Evolutionary conservation across 2,113 vertebrate species (phyloP).

Genomic region (Columbina picui): DNA sequence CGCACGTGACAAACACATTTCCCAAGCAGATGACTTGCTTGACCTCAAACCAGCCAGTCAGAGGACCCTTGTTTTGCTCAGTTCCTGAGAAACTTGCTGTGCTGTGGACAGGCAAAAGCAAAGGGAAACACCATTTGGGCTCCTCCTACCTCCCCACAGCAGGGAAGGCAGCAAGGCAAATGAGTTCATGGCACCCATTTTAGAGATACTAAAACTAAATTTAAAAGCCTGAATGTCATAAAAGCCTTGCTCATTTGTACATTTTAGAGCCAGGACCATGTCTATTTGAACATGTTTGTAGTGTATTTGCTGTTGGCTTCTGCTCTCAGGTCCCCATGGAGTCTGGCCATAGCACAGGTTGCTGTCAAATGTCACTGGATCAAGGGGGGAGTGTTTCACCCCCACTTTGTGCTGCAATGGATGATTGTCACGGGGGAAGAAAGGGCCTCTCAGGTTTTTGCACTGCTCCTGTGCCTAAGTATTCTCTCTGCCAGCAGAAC

Average conservation of each 20-base stretch:
- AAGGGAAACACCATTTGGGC: not conserved
- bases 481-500: not conserved
- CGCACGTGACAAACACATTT: not conserved
- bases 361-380: not conserved
- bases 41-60: not conserved
- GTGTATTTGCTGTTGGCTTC: not conserved
- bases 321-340: not conserved
- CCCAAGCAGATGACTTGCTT: not conserved
- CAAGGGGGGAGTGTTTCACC: not conserved
- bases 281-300: not conserved
- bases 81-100: not conserved
- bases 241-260: not conserved
- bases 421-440: not conserved
- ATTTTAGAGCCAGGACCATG: not conserved
- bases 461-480: not conserved
- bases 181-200: not conserved
- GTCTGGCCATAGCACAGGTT: rapidly evolving
- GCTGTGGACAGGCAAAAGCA: not conserved
- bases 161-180: not conserved
- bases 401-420: not conserved
- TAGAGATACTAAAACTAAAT: not conserved
- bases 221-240: not conserved
- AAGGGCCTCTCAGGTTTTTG: not conserved
- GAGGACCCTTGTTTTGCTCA: not conserved
- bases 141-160: not conserved